Evolutionary conservation across 2,797 vertebrate genomes (phyloP).

Genomic region (Myotis daubentonii): DNA sequence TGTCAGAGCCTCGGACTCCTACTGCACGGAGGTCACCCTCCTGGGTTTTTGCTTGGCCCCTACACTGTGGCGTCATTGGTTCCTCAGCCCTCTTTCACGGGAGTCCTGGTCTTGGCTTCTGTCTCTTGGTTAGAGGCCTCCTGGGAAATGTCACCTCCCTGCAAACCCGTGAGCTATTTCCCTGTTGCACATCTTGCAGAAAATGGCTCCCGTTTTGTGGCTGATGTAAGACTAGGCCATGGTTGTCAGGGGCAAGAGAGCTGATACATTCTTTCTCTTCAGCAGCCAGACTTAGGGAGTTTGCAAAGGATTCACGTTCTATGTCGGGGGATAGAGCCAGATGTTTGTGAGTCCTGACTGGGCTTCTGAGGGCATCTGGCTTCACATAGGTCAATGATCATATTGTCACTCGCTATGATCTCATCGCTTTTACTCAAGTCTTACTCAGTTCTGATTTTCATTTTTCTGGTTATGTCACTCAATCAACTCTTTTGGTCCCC

Average conservation of each 20-base stretch:
- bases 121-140: not conserved
- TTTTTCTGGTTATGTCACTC: not conserved
- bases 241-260: not conserved
- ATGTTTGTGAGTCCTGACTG: not conserved
- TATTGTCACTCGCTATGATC: not conserved
- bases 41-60: not conserved
- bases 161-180: not conserved
- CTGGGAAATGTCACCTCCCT: not conserved
- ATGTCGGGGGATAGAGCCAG: not conserved
- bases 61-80: not conserved
- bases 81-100: not conserved
- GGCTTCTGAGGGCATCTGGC: not conserved
- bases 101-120: not conserved
- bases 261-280: not conserved
- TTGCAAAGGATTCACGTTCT: conserved; percentile 10
- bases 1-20: not conserved
- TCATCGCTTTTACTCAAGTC: not conserved
- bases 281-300: not conserved
- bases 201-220: not conserved
- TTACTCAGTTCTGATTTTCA: not conserved
- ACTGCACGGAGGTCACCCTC: not conserved
- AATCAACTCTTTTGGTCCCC: not conserved
- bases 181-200: not conserved
- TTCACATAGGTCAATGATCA: not conserved
- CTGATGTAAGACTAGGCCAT: not conserved